These are phyloP conservation scores for Bergia puertoricense DNA, from an alignment of 92 coral and sea anemone genomes.

Conservation along the genomic window DNA sequence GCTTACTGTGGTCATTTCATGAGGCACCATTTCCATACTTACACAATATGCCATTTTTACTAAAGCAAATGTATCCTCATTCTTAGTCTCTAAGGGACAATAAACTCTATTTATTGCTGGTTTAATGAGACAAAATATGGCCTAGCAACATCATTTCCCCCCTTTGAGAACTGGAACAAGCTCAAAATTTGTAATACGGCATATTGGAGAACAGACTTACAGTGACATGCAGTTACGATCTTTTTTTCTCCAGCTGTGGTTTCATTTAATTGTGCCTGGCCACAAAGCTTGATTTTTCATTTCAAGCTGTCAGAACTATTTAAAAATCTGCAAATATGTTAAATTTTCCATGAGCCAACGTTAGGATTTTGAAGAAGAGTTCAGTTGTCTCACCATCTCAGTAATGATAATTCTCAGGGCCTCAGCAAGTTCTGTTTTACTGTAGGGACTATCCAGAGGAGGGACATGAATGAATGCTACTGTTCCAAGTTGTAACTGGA, in stretches of 20 bases:
- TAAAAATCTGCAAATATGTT: not conserved
- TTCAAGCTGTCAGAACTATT: not conserved
- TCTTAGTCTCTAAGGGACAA: no score
- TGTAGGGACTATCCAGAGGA: constrained; percentile 79
- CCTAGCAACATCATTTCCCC: no score
- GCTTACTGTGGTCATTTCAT: no score
- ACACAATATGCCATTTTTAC: no score
- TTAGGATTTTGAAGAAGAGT: constrained; percentile 1
- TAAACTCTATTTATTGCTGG: no score
- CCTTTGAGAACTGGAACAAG: no score
- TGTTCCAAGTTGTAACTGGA: constrained; percentile 70
- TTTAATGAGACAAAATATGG: no score
- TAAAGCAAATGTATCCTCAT: no score
- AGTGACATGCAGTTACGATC: not conserved
- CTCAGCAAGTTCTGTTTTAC: constrained; percentile 68
- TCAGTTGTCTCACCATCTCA: constrained; percentile 69
- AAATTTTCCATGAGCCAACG: not conserved
- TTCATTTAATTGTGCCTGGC: not conserved
- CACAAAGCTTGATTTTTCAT: not conserved
- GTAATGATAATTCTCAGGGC: constrained; percentile 68
- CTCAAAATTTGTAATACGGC: no score
- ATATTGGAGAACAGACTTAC: no score
- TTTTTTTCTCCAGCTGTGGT: not conserved
- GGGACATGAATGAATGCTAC: constrained; percentile 90
- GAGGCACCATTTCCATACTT: no score